Conservation (phyloP, 2,113 vertebrate species). For the Ammodytes marinus region DNA sequence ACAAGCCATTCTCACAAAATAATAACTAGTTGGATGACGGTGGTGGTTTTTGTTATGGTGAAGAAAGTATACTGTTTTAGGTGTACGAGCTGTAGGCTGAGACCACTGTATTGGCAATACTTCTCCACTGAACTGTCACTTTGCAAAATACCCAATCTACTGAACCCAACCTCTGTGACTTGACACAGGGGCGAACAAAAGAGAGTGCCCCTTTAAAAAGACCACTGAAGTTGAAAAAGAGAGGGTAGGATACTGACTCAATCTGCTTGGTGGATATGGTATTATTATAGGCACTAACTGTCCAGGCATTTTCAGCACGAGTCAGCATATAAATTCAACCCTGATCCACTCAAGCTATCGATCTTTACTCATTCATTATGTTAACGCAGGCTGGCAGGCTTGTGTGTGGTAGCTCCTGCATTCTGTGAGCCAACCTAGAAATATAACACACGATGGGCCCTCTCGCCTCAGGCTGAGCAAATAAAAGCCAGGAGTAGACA, state of each 20-base stretch:
- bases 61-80: not conserved
- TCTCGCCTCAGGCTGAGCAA: not conserved
- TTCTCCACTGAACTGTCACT: not conserved
- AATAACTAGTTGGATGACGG: too few species aligned
- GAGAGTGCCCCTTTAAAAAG: not conserved
- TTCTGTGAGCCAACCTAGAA: slow-evolving; percentile 16
- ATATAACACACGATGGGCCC: slow-evolving; percentile 11
- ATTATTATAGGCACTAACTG: not conserved
- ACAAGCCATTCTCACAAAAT: not conserved
- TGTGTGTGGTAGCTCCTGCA: not conserved
- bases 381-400: slow-evolving; percentile 3
- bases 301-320: not conserved
- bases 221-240: not conserved
- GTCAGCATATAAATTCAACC: not conserved
- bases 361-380: slow-evolving; percentile 9
- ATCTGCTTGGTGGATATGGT: not conserved
- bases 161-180: not conserved
- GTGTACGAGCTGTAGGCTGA: not conserved
- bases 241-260: not conserved
- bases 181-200: not conserved
- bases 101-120: not conserved
- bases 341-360: not conserved
- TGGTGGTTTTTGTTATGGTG: not conserved
- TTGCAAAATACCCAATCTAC: not conserved
- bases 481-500: not conserved